Conservation (phyloP, 2,797 vertebrate species). For the Xenentodon cancila region DNA sequence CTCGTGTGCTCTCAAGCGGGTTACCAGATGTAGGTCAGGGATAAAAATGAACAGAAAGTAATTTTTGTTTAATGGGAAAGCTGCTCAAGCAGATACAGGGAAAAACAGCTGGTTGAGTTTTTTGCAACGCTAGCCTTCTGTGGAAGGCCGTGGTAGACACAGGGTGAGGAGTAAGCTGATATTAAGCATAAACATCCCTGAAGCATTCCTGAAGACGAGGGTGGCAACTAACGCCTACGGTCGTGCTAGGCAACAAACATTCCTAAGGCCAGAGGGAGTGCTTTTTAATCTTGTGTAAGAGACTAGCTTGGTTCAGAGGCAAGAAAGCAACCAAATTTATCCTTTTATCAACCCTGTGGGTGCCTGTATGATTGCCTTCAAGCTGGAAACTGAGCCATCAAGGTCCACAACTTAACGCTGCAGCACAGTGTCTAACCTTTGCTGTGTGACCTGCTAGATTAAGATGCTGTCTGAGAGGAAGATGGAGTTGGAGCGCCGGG, state of each 20-base stretch:
- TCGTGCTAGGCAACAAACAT: constrained; percentile 79
- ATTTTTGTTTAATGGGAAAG: constrained; percentile 61
- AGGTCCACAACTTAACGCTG: not conserved
- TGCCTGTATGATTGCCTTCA: not conserved
- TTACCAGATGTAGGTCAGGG: constrained; percentile 80
- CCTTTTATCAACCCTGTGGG: constrained; percentile 34
- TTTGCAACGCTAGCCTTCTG: constrained; percentile 11
- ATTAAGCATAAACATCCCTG: constrained; percentile 46
- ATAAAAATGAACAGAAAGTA: constrained; percentile 43
- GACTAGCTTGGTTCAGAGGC: constrained; percentile 39
- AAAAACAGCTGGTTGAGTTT: constrained; percentile 14
- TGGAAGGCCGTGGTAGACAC: constrained; percentile 15
- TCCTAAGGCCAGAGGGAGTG: constrained; percentile 73
- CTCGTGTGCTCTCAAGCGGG: constrained; percentile 64
- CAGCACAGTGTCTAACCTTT: constrained; percentile 13
- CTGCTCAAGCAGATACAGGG: constrained; percentile 26
- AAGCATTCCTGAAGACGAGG: constrained; percentile 76
- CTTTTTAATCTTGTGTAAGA: constrained; percentile 65
- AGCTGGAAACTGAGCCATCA: constrained; percentile 6
- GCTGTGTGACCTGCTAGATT: constrained; percentile 81
- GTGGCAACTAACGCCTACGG: constrained; percentile 65
- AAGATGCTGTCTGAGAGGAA: constrained; percentile 96
- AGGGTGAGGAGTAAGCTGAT: constrained; percentile 17
- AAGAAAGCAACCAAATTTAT: constrained; percentile 32
- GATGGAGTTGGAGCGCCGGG: constrained; percentile 89